Evolutionary conservation across 2,113 vertebrate species (phyloP).

Genomic region (Datnioides undecimradiatus): DNA sequence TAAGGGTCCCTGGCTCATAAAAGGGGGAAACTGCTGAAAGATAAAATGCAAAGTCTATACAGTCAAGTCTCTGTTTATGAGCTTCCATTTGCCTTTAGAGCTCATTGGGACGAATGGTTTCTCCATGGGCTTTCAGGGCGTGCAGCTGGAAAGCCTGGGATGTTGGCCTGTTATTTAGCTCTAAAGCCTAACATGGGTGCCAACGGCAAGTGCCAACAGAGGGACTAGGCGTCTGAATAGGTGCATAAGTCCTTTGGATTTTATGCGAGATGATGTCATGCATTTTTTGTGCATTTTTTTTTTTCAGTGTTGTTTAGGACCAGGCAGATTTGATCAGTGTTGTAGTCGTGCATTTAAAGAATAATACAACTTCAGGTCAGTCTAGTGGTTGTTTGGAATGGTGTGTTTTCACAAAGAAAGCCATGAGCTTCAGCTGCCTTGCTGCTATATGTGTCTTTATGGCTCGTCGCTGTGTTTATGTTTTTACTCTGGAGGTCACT

Average conservation of each 20-base stretch:
- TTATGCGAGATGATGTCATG: slow-evolving; percentile 60
- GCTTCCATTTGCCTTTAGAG: slow-evolving; percentile 86
- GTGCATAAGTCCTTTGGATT: slow-evolving; percentile 57
- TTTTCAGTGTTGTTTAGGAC: slow-evolving; percentile 26
- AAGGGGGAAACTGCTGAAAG: slow-evolving; percentile 93
- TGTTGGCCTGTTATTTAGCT: slow-evolving; percentile 76
- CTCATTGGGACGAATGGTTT: slow-evolving; percentile 75
- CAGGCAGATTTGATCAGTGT: not conserved
- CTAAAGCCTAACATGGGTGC: slow-evolving; percentile 64
- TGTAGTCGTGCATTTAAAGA: not conserved
- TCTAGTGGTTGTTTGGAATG: slow-evolving; percentile 4
- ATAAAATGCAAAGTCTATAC: slow-evolving; percentile 99
- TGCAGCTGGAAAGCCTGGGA: slow-evolving; percentile 73
- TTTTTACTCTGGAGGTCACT: slow-evolving; percentile 65
- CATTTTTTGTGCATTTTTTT: slow-evolving; percentile 45
- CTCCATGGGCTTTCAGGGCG: slow-evolving; percentile 68
- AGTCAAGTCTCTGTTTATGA: slow-evolving; percentile 96
- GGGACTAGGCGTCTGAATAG: slow-evolving; percentile 58
- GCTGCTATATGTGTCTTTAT: slow-evolving; percentile 58
- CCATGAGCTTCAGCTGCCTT: slow-evolving; percentile 43
- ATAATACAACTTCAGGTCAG: not conserved
- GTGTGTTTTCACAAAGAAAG: slow-evolving; percentile 27
- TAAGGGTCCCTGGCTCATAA: slow-evolving; percentile 93
- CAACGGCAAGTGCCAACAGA: slow-evolving; percentile 57
- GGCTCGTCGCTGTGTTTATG: slow-evolving; percentile 48